phyloP scores from a whole-genome alignment of 2,113 vertebrate species.

The Trichomycterus rosablanca region DNA sequence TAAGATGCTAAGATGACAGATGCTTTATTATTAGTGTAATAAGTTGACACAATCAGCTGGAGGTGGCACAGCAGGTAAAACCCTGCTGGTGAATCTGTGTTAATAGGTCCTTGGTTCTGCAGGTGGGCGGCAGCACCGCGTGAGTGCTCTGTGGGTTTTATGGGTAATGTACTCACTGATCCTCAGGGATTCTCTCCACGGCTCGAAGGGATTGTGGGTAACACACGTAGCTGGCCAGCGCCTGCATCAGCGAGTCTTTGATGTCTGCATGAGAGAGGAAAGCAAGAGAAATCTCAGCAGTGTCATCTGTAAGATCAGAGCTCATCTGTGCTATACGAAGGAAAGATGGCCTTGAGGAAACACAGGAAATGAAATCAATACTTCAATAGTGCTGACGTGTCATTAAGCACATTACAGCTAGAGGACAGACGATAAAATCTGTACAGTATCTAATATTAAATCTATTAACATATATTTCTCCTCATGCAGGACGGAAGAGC shows the following conservation, averaged over 20 bases:
- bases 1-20: too few relatives aligned
- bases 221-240: conserved; percentile 94
- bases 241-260: conserved; percentile 97
- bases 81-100: too few relatives aligned
- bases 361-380: conserved; percentile 14
- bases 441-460: conserved; percentile 7
- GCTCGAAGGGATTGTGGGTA: conserved; percentile 94
- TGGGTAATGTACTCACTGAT: conserved; percentile 81
- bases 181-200: conserved; percentile 90
- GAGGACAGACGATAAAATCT: background rate
- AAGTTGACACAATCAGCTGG: too few relatives aligned
- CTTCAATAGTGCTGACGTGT: background rate
- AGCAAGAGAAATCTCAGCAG: too few relatives aligned
- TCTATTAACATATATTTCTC: conserved; percentile 27
- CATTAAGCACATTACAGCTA: background rate
- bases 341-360: background rate
- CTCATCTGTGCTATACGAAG: conserved; percentile 1
- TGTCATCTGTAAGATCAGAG: background rate
- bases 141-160: background rate
- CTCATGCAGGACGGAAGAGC: too few relatives aligned
- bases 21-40: too few relatives aligned
- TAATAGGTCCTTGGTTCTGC: background rate
- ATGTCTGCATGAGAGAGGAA: conserved; percentile 74
- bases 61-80: too few relatives aligned
- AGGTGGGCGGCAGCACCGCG: background rate